Evolutionary conservation across 2,113 vertebrate species (phyloP).

Genomic region (Halichoerus grypus): DNA sequence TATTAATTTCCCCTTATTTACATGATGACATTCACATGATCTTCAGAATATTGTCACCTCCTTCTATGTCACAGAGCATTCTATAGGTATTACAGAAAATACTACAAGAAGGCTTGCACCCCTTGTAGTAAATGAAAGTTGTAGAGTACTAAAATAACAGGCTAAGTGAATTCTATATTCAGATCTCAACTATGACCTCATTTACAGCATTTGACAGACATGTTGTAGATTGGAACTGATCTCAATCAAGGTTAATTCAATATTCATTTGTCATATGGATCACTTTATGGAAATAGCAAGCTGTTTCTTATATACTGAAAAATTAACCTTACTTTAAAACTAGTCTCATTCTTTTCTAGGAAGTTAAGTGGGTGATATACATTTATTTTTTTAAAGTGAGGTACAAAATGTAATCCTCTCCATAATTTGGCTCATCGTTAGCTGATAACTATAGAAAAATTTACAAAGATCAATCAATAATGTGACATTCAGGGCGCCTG

Average conservation of each 20-base stretch:
- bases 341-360: background rate
- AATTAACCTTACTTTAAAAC: background rate
- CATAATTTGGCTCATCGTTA: background rate
- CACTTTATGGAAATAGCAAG: background rate
- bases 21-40: background rate
- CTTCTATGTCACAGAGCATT: background rate
- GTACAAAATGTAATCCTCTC: background rate
- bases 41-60: background rate
- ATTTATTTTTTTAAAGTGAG: background rate
- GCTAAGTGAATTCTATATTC: background rate
- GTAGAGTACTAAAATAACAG: background rate
- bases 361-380: background rate
- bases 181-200: background rate
- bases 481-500: background rate
- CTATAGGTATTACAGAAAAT: background rate
- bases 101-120: background rate
- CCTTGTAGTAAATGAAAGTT: background rate
- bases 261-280: background rate
- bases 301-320: background rate
- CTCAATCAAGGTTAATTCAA: background rate
- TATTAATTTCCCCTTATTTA: background rate
- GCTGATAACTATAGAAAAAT: background rate
- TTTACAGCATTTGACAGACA: background rate
- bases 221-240: background rate
- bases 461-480: background rate